Conservation (phyloP, 1,140 invertebrate genomes). For the Proctacanthus coquilletti region DNA sequence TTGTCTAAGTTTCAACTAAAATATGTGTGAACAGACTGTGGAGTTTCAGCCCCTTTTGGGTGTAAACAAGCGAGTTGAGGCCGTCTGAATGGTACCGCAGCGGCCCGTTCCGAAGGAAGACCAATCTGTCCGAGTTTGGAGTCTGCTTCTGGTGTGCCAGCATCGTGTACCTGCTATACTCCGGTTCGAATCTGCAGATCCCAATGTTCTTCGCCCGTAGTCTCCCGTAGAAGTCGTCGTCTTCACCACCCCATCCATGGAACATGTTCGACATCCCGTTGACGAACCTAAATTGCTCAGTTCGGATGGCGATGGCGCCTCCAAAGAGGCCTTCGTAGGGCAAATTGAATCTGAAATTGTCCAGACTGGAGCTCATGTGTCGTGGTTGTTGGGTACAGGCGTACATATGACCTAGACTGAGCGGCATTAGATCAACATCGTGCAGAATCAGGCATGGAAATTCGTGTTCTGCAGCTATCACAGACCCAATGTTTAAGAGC, state of each 20-base stretch:
- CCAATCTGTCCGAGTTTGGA: slow-evolving; percentile 17
- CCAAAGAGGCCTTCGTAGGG: slow-evolving; percentile 60
- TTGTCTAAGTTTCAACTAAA: slow-evolving; percentile 32
- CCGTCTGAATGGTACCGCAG: slow-evolving; percentile 46
- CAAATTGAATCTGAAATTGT: slow-evolving; percentile 71
- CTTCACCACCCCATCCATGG: slow-evolving; percentile 80
- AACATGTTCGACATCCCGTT: slow-evolving; percentile 81
- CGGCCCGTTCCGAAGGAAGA: slow-evolving; percentile 31
- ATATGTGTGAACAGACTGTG: slow-evolving; percentile 43
- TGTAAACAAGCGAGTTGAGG: slow-evolving; percentile 50
- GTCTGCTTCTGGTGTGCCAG: slow-evolving; percentile 48
- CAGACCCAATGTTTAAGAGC: slow-evolving; percentile 83
- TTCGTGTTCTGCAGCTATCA: slow-evolving; percentile 50
- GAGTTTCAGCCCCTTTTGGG: slow-evolving; percentile 35
- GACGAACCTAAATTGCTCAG: slow-evolving; percentile 53
- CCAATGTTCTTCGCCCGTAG: slow-evolving; percentile 35
- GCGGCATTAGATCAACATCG: slow-evolving; percentile 86
- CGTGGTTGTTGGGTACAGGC: slow-evolving; percentile 72
- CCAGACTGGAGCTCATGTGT: slow-evolving; percentile 84
- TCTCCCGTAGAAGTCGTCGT: slow-evolving; percentile 71
- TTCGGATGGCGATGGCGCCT: slow-evolving; percentile 56
- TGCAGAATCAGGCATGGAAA: slow-evolving; percentile 88
- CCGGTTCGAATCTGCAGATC: slow-evolving; percentile 53
- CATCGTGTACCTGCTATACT: slow-evolving; percentile 63
- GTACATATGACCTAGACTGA: slow-evolving; percentile 81